Base-by-base conservation (phyloP, 2,888 invertebrate genomes). In the Adelognathus sp. region DNA sequence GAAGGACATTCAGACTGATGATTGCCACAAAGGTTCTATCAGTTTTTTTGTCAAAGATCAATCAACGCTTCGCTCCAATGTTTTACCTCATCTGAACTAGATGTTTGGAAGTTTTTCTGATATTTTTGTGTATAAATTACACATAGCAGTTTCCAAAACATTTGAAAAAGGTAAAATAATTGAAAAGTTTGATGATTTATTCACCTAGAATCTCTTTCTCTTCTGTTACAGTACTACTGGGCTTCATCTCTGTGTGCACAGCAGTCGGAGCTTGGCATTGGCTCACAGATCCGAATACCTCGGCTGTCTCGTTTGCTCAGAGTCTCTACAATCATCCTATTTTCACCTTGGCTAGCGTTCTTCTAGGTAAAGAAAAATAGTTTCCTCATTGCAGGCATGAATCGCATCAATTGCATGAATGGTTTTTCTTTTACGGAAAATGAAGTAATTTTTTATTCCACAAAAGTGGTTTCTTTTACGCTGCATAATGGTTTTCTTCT, bases 191-290 rank as follows among this genome's bases (percentile, higher is more conserved):
- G 66, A 11, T 52, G 29, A 75, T 61, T 29, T 29, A 39, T 64
- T 3, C 31, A 36, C 31, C 16, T 56, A 36, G 18, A 39, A 4
- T 46, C 21, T 11, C 58, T 69, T 78, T 70, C n/a, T n/a, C n/a
- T n/a, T 7, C 11, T 4, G 5, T 92, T 92, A 82, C 93, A 98
- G 98, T 98, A 91, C 93, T 98, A 52, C 92, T 99, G 86, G 95
- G 96, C 67, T 94, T 97, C 63, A 95, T 98, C 79, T 97, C 98
- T 0, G 93, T 98, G 16, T 97, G 97, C 87, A 98, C 98, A 69
- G 97, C 98, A 9, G 95, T 97, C 73, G 98, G 98, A 6, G 98
- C 99, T 2, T 98, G 98, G 94, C 97, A 97, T 88, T 99, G 99
- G 99, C 93, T 99, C 52, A 96, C 96, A 87, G 99, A 99, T 91